Conservation (phyloP, 2,113 vertebrate species). For the Misgurnus anguillicaudatus region DNA sequence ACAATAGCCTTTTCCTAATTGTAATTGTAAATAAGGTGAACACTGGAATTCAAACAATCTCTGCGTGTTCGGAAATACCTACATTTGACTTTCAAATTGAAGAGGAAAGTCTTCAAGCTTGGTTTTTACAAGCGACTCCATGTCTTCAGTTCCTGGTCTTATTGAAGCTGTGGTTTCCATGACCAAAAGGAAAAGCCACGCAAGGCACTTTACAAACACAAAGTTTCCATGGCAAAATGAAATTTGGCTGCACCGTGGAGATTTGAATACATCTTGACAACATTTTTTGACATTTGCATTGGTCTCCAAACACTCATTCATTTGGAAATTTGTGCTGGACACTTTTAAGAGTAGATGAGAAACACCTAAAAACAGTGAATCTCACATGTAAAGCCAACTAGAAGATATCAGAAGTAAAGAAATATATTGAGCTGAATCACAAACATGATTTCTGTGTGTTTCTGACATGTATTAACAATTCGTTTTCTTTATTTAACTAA, state of each 20-base stretch:
- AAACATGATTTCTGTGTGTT: background rate
- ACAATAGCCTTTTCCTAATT: background rate
- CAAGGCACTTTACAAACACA: conserved; percentile 16
- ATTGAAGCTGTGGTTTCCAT: conserved; percentile 19
- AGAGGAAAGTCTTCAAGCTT: background rate
- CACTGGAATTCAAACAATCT: background rate
- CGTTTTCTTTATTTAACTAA: background rate
- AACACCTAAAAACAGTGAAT: background rate
- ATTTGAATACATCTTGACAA: conserved; percentile 35
- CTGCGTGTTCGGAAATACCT: background rate
- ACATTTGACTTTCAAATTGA: conserved; percentile 13
- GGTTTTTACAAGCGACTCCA: background rate
- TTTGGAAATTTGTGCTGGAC: background rate
- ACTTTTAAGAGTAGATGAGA: background rate
- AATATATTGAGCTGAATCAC: background rate
- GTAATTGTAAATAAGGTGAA: background rate
- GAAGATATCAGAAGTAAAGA: no score
- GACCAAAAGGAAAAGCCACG: conserved; percentile 9
- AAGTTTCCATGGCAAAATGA: conserved; percentile 1
- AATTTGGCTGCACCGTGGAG: conserved; percentile 13
- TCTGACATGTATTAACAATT: background rate
- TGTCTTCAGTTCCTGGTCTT: background rate
- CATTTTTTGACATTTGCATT: background rate
- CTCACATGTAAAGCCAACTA: no score
- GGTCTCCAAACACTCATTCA: background rate